Conservation (phyloP, 2,797 vertebrate species). For the Stomatorhinus walkeri region DNA sequence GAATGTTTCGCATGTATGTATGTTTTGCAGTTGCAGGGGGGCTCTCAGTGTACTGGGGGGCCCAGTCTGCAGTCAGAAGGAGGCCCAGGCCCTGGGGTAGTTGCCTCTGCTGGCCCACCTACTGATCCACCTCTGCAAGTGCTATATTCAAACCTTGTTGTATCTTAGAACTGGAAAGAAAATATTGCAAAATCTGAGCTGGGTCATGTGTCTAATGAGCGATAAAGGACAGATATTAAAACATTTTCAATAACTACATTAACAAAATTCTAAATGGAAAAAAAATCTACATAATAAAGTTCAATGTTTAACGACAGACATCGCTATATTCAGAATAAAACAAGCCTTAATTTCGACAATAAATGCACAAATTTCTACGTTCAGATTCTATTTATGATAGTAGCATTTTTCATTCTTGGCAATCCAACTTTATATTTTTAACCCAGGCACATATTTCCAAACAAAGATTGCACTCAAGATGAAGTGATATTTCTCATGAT, state of each 20-base stretch:
- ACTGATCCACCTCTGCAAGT: neutral
- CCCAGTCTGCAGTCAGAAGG: neutral
- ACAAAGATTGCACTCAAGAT: neutral
- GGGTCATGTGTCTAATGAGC: neutral
- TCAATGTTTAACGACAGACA: neutral
- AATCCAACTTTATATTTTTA: neutral
- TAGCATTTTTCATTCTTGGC: neutral
- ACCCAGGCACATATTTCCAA: neutral
- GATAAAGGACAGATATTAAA: neutral
- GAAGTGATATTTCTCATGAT: neutral
- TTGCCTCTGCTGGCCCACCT: neutral
- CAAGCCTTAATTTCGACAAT: neutral
- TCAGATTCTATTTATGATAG: neutral
- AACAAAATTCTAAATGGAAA: neutral
- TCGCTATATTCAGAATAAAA: neutral
- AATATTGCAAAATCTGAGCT: neutral
- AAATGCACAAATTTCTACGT: neutral
- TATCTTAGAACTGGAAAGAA: neutral
- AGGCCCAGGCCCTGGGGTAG: neutral
- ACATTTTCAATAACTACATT: neutral
- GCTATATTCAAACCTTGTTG: neutral
- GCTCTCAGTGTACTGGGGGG: neutral
- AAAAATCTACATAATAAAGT: neutral
- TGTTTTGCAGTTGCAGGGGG: neutral
- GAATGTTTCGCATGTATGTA: neutral